A percentile compares a stretch with the other conserved stretches of the same genome.
Evolutionary conservation across 1,140 invertebrate species (phyloP).

Genomic region (Drosophila parabipectinata): DNA sequence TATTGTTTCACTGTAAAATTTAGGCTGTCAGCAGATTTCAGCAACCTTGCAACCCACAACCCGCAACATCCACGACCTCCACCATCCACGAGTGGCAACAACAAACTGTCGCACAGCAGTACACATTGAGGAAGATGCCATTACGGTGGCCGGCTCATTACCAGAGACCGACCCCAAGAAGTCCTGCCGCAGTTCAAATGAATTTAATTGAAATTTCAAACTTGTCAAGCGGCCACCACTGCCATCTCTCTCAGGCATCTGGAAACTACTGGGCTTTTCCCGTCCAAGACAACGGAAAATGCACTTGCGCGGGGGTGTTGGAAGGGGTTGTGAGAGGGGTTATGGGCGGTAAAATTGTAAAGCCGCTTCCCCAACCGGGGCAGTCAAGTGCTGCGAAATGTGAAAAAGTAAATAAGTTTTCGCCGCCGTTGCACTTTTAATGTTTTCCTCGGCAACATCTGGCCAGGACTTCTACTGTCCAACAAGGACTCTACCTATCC

Average conservation of each 20-base stretch:
- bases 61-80: neutral
- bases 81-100: slow-evolving; percentile 12
- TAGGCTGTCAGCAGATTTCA: slow-evolving; percentile 3
- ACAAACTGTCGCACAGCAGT: slow-evolving; percentile 4
- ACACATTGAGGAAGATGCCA: slow-evolving; percentile 52
- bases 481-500: neutral
- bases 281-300: slow-evolving; percentile 50
- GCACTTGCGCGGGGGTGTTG: slow-evolving; percentile 20
- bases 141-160: slow-evolving; percentile 47
- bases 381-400: slow-evolving; percentile 75
- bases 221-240: slow-evolving; percentile 67
- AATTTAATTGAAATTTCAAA: slow-evolving; percentile 83
- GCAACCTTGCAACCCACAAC: neutral
- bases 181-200: slow-evolving; percentile 77
- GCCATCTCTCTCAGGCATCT: neutral
- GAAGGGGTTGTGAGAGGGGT: neutral
- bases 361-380: slow-evolving; percentile 33
- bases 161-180: slow-evolving; percentile 42
- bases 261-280: neutral
- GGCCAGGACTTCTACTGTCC: slow-evolving; percentile 40
- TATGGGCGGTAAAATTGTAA: slow-evolving; percentile 27
- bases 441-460: slow-evolving; percentile 68
- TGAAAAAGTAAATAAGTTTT: slow-evolving; percentile 79
- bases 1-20: neutral
- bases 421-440: slow-evolving; percentile 72